These are phyloP conservation scores for Ctenicera cuprea DNA, from an alignment of 2,888 invertebrate species.

Conservation along the genomic window DNA sequence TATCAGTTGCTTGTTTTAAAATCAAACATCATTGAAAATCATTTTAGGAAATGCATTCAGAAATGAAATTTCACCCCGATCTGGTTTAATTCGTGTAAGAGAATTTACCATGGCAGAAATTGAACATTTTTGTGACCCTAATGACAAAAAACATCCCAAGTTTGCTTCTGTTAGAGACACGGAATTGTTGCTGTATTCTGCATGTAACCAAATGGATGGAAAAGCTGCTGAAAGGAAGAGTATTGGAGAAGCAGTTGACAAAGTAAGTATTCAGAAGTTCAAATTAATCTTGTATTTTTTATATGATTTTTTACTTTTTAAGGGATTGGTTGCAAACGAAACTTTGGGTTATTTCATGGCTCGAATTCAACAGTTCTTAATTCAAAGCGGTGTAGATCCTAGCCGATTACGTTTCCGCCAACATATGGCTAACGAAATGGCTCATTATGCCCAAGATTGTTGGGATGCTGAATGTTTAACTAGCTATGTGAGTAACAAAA, in stretches of 20 bases:
- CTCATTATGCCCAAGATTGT: conserved; percentile 99
- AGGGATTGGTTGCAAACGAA: conserved; percentile 94
- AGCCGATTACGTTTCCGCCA: conserved; percentile 95
- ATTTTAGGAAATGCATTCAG: conserved; percentile 90
- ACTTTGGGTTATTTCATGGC: conserved; percentile 99
- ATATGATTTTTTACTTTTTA: conserved; percentile 52
- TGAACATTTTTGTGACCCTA: conserved; percentile 98
- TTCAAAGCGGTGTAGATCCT: conserved; percentile 91
- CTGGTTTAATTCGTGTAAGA: conserved; percentile 94
- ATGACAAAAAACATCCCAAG: conserved; percentile 91
- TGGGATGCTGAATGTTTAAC: conserved; percentile 99
- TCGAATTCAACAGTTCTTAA: conserved; percentile 91
- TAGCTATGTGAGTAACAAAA: conserved; percentile 82
- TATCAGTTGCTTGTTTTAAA: neutral
- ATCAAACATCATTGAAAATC: neutral
- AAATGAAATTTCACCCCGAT: conserved; percentile 99
- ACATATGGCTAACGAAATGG: conserved; percentile 99
- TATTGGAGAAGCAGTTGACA: conserved; percentile 92
- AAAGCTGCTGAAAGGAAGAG: conserved; percentile 85
- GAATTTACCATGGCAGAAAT: conserved; percentile 99
- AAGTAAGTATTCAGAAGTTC: conserved; percentile 66
- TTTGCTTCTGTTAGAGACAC: conserved; percentile 87
- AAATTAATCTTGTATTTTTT: neutral
- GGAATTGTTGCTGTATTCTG: conserved; percentile 91
- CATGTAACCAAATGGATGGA: conserved; percentile 98